phyloP scores from a whole-genome alignment of 2,888 invertebrate species.

The Euclidia mi region DNA sequence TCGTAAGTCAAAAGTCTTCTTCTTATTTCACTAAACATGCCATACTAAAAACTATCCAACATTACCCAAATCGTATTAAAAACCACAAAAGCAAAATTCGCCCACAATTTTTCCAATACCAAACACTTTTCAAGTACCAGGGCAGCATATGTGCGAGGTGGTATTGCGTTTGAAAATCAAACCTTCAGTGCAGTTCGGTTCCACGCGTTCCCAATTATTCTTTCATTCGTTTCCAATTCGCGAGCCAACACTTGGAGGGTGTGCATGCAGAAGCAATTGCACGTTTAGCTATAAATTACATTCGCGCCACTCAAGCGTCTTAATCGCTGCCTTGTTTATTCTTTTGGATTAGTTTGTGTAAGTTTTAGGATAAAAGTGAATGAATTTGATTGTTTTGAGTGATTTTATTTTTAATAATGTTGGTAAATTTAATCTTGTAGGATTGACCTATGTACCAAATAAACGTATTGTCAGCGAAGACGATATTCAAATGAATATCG shows the following conservation, averaged over 20 bases:
- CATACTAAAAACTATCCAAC: too few species aligned
- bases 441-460: too few species aligned
- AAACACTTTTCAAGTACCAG: neutral
- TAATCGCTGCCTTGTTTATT: constrained; percentile 69
- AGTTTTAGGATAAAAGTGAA: constrained; percentile 16
- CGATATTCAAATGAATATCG: too few species aligned
- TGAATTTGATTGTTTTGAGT: too few species aligned
- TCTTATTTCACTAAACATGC: too few species aligned
- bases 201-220: constrained; percentile 40
- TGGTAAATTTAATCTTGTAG: too few species aligned
- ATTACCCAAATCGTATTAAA: too few species aligned
- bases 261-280: constrained; percentile 62
- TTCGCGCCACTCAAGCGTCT: constrained; percentile 62
- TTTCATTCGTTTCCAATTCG: constrained; percentile 43
- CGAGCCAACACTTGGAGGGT: constrained; percentile 18
- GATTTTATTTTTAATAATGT: too few species aligned
- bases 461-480: too few species aligned
- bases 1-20: too few species aligned
- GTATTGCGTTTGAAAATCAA: constrained; percentile 20
- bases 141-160: neutral
- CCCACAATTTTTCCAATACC: neutral
- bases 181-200: constrained; percentile 3
- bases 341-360: constrained; percentile 50
- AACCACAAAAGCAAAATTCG: too few species aligned
- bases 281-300: constrained; percentile 70